Evolutionary conservation across 2,888 invertebrate species (phyloP), one percentile per base, ranked within the genome.

Genomic region (Lithophane socia): DNA sequence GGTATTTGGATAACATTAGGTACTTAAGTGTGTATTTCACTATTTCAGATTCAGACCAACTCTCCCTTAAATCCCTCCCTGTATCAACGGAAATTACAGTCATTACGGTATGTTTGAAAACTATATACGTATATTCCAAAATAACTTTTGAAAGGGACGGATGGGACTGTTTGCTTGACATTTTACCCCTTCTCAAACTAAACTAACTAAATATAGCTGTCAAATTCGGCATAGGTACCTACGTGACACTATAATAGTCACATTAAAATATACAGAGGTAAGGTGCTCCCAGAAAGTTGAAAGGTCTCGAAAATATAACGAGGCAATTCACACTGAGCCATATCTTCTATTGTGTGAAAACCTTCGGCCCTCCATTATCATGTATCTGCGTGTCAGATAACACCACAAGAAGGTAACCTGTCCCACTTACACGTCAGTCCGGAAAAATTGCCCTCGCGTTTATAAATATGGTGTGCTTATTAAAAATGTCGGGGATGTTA

Each of bases 291-390:
- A 65, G 37, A 72, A 73, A 75, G 68, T 67, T 60, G 71, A 73
- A 79, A 77, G 73, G 78, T 80, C 73, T 73, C 60, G 63, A 47
- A 78, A 79, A 71, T 77, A 79, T 75, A 78, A 82, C 73, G 61
- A 78, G 65, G 52, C 68, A 77, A 80, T 88, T 84, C 75, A 76
- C 72, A 78, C 47, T 54, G 56, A 69, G 79, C 65, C 66, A 70
- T 70, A 75, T 73, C 66, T 71, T 71, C 66, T 60, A 84, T 78
- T 79, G 77, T 86, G 71, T 58, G 61, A 58, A 79, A 77, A 86
- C 63, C 74, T 49, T 71, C 61, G 44, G 61, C 12, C 60, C 58
- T 58, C 71, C 54, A 66, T 72, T 86, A 72, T 77, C 60, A 68
- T 71, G 66, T 75, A 64, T 75, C 58, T 61, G 72, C 66, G 54